Conservation (phyloP, 2,888 invertebrate species). For the Orthonevra nobilis region DNA sequence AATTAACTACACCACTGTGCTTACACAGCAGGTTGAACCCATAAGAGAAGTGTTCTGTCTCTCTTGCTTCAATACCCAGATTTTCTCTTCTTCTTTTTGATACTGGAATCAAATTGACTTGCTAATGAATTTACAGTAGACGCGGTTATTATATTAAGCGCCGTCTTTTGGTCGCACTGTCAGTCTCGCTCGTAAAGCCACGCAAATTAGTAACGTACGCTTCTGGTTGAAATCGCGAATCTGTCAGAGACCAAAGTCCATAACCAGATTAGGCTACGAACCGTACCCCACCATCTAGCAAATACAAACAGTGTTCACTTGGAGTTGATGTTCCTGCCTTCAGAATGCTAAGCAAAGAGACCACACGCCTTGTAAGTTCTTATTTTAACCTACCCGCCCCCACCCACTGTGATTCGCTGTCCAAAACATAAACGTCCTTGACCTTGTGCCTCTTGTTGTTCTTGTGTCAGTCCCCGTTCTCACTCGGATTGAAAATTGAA, state of each 20-base stretch:
- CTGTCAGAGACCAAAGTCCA: no score
- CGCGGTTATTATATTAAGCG: slow-evolving; percentile 27
- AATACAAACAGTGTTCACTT: no score
- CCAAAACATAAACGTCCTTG: slow-evolving; percentile 64
- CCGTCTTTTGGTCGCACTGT: slow-evolving; percentile 25
- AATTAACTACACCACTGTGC: background rate
- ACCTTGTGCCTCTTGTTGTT: slow-evolving; percentile 33
- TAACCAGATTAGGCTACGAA: no score
- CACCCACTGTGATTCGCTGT: slow-evolving; percentile 16
- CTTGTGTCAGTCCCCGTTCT: slow-evolving; percentile 15
- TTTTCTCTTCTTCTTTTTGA: slow-evolving; percentile 14
- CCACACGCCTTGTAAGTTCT: slow-evolving; percentile 43
- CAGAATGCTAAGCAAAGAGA: no score
- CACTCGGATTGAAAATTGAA: background rate
- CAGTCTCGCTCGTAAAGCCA: slow-evolving; percentile 10
- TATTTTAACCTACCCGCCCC: background rate
- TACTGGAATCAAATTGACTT: slow-evolving; percentile 43
- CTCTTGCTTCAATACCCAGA: slow-evolving; percentile 5
- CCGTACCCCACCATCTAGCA: no score
- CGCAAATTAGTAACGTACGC: background rate
- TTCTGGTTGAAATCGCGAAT: background rate
- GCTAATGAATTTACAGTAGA: slow-evolving; percentile 22
- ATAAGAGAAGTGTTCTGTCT: slow-evolving; percentile 34
- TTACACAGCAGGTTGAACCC: slow-evolving; percentile 1
- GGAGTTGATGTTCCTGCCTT: slow-evolving; percentile 11